phyloP scores from a whole-genome alignment of 2,888 invertebrate genomes.

The Cynaeus angustus region DNA sequence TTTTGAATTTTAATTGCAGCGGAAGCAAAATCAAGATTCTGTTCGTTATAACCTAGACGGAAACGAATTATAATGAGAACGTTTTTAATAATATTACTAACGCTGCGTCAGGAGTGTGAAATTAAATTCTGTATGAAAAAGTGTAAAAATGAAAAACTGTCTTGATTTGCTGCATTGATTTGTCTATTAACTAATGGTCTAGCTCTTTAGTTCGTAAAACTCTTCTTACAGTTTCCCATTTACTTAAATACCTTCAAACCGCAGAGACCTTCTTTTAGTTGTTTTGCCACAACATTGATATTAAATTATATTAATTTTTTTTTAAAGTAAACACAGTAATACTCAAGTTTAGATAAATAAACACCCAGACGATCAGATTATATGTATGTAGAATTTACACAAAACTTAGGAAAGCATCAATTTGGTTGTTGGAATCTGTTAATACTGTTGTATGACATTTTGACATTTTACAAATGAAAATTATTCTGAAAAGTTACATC shows the following conservation, averaged over 20 bases:
- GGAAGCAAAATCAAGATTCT: constrained; percentile 11
- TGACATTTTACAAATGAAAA: constrained; percentile 14
- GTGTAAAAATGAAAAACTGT: too few species aligned
- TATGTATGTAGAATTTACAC: background rate
- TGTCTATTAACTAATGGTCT: too few species aligned
- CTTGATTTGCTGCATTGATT: too few species aligned
- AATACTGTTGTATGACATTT: background rate
- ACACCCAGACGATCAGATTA: constrained; percentile 1
- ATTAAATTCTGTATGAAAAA: too few species aligned
- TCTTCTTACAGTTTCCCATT: too few species aligned
- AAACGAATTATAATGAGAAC: constrained; percentile 9
- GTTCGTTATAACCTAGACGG: background rate
- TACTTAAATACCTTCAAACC: background rate
- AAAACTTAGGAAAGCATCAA: constrained; percentile 11
- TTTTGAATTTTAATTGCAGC: constrained; percentile 11
- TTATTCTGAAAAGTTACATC: constrained; percentile 24
- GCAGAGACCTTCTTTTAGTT: background rate
- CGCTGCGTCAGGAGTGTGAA: too few species aligned
- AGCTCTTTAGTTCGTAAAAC: too few species aligned
- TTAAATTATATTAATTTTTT: constrained; percentile 21
- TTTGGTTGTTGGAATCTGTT: constrained; percentile 1
- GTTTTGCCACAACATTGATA: constrained; percentile 3
- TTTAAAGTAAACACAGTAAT: constrained; percentile 7
- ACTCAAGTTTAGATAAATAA: constrained; percentile 13
- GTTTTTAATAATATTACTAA: constrained; percentile 26